Conservation (phyloP, 2,113 vertebrate genomes). For the Baryphthengus martii region DNA sequence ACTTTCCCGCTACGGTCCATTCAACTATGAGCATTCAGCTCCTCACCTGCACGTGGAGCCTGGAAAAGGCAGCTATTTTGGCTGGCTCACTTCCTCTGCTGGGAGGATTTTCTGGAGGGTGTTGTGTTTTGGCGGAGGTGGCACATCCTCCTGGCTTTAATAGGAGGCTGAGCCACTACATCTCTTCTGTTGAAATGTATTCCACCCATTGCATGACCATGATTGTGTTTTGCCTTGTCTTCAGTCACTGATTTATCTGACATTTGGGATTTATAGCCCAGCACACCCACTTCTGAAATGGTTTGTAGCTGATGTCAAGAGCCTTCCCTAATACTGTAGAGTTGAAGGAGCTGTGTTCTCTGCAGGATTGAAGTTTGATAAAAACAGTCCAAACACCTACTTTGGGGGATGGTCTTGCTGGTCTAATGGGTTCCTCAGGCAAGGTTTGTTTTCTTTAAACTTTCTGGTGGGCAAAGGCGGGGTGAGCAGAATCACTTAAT, state of each 20-base stretch:
- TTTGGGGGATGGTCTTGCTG: neutral
- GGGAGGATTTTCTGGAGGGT: neutral
- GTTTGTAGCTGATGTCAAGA: conserved; percentile 20
- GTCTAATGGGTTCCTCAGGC: neutral
- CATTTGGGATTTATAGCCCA: conserved; percentile 11
- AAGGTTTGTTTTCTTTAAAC: neutral
- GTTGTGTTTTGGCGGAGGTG: neutral
- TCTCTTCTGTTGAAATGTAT: neutral
- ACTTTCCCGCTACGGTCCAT: neutral
- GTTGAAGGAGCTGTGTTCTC: neutral
- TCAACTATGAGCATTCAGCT: neutral
- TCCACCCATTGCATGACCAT: neutral
- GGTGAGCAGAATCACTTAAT: neutral
- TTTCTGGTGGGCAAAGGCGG: neutral
- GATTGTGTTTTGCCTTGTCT: neutral
- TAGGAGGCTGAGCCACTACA: neutral
- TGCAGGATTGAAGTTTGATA: neutral
- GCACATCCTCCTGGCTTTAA: neutral
- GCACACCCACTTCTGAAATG: neutral
- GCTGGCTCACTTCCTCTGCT: neutral
- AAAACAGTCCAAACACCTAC: neutral
- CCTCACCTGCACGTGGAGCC: too few relatives aligned
- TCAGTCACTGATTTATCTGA: neutral
- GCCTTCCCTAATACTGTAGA: neutral
- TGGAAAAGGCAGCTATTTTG: too few relatives aligned